A percentile compares a stretch with the other conserved stretches of the same genome.
Conservation (phyloP, 2,113 vertebrate genomes). For the Aythya baeri region DNA sequence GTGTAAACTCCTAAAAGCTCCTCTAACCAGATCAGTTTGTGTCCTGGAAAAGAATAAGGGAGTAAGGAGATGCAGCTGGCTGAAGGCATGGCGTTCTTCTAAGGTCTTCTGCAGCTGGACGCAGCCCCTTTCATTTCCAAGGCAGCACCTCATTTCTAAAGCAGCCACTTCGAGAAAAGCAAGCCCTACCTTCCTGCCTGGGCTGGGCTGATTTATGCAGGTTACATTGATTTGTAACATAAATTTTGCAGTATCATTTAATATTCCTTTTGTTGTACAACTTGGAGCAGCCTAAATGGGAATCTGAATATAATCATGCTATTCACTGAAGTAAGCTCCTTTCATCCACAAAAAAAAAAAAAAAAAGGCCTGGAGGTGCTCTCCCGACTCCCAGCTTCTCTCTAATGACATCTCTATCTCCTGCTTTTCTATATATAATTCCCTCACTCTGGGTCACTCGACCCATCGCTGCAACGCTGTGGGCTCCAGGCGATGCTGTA, state of each 20-base stretch:
- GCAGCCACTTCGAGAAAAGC: not conserved
- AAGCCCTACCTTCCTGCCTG: not conserved
- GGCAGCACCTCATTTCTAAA: not conserved
- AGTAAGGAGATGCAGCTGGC: not conserved
- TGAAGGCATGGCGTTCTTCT: not conserved
- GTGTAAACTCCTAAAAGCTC: not conserved
- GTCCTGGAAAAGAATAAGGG: not conserved
- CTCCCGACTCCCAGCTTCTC: not conserved
- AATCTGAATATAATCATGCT: constrained; percentile 22
- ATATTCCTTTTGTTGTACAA: constrained; percentile 60
- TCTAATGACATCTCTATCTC: not conserved
- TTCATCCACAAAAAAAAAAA: not conserved
- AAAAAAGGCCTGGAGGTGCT: not conserved
- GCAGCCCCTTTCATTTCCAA: not conserved
- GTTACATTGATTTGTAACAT: constrained; percentile 46
- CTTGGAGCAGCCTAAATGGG: constrained; percentile 18
- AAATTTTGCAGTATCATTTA: constrained; percentile 46
- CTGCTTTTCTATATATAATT: not conserved
- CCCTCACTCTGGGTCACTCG: not conserved
- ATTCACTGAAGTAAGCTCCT: not conserved
- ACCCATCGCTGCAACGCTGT: not conserved
- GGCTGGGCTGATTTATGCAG: constrained; percentile 35
- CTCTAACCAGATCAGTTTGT: not conserved
- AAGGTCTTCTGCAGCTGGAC: not conserved
- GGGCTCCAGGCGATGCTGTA: not conserved